Evolutionary conservation across 2,113 vertebrate species (phyloP).

Genomic region (Colaptes auratus): DNA sequence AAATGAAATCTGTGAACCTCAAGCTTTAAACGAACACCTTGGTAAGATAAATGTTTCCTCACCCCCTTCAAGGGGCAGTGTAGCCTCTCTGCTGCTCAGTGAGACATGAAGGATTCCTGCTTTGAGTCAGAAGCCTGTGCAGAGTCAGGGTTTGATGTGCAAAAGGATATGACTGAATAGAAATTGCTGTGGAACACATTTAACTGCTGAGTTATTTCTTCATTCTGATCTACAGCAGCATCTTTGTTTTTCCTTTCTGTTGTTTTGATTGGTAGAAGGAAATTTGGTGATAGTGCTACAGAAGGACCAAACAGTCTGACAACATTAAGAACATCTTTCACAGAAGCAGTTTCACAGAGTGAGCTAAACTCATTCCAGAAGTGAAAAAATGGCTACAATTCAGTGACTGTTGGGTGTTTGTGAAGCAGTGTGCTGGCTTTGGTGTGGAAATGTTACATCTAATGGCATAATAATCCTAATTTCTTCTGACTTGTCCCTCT

Average conservation of each 20-base stretch:
- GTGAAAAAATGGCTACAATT: background rate
- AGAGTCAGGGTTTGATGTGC: background rate
- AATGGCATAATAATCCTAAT: background rate
- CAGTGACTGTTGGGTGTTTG: background rate
- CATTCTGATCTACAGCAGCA: background rate
- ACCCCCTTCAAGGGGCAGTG: rapidly evolving
- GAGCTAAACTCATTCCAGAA: slow-evolving; percentile 6
- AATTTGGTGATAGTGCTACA: background rate
- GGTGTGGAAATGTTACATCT: background rate
- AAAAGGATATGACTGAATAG: background rate
- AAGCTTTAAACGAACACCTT: background rate
- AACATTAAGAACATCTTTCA: background rate
- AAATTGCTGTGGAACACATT: background rate
- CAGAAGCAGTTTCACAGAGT: background rate
- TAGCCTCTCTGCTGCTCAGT: background rate
- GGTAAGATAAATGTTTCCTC: background rate
- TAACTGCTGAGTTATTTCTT: background rate
- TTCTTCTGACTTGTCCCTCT: background rate
- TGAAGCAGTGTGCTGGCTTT: background rate
- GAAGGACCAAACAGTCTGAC: background rate
- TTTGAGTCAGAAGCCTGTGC: background rate
- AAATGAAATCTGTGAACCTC: background rate
- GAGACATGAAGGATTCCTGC: background rate
- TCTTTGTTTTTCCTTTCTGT: background rate
- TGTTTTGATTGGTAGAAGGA: background rate